phyloP scores from a whole-genome alignment of 2,797 vertebrate species.

The Trachops cirrhosus region DNA sequence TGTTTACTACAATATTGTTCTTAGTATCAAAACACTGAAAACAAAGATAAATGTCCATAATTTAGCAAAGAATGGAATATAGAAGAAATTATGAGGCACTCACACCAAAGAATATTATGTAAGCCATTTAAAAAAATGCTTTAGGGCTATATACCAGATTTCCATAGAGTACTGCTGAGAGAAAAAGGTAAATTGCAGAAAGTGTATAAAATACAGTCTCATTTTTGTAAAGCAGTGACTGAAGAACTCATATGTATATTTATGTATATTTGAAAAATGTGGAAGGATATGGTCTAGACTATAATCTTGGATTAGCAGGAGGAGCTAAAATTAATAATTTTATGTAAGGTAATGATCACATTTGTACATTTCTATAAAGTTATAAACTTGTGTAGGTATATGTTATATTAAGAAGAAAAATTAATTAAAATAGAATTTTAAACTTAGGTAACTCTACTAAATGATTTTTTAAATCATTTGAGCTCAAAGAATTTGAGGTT shows the following conservation, averaged over 20 bases:
- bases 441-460: constrained; percentile 24
- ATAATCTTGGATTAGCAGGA: background rate
- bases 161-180: background rate
- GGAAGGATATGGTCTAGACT: background rate
- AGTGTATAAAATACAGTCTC: background rate
- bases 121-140: background rate
- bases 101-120: background rate
- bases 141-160: background rate
- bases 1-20: background rate
- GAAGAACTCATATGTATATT: background rate
- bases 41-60: background rate
- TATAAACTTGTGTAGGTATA: background rate
- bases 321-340: background rate
- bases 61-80: background rate
- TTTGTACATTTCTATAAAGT: constrained; percentile 8
- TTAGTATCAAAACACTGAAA: background rate
- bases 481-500: constrained; percentile 18
- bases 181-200: background rate
- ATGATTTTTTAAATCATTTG: constrained; percentile 34
- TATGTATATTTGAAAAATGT: constrained; percentile 43
- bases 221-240: constrained; percentile 12
- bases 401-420: constrained; percentile 13
- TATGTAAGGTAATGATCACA: background rate
- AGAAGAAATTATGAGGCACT: background rate
- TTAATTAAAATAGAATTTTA: constrained; percentile 15